Base-by-base conservation (phyloP, 2,888 invertebrate genomes). In the Tuta absoluta region DNA sequence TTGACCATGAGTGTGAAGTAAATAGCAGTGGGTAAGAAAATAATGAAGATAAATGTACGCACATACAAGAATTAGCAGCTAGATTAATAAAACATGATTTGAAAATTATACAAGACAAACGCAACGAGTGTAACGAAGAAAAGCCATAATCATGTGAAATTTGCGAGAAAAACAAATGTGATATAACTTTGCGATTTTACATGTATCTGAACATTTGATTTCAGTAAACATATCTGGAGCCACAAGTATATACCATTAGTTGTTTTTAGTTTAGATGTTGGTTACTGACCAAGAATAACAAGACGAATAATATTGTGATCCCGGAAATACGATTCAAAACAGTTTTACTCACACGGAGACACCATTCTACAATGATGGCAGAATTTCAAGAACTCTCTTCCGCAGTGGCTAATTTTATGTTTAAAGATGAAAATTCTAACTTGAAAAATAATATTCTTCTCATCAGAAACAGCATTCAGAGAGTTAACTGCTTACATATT, bases 251-350 rank as follows among this genome's bases (percentile, higher is more conserved):
- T n/a, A n/a, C n/a, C 8, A 33, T 10, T 33, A 8, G 33, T 7
- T 1, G 33, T 33, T 33, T 4, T 10, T 33, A 33, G 33, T 33
- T 33, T 28, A 28, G 28, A 4, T 33, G 33, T 33, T 33, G 11
- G 14, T n/a, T n/a, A 17, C 17, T 17, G 45, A 17, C 45, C 45
- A 45, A 45, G 45, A 45, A 45, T 45, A 45, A 45, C 45, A 17
- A 45, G n/a, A 45, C 14, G 14, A 12, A 41, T 8, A 45, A 17
- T n/a, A n/a, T 45, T 45, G 4, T 49, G 21, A 49, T 21, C 49
- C 49, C 51, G 51, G 51, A 51, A 51, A 51, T 23, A 11, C 19
- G 21, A 17, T 19, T 49, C 49, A 21, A 17, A 49, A 49, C 49
- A 49, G 21, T 49, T 12, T 49, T 14, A 19, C n/a, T 49, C 17